Percentiles rank a stretch among this genome's conserved stretches.
These are phyloP conservation scores for Andrena flavipes DNA, from an alignment of 2,888 invertebrate species.

Conservation along the genomic window DNA sequence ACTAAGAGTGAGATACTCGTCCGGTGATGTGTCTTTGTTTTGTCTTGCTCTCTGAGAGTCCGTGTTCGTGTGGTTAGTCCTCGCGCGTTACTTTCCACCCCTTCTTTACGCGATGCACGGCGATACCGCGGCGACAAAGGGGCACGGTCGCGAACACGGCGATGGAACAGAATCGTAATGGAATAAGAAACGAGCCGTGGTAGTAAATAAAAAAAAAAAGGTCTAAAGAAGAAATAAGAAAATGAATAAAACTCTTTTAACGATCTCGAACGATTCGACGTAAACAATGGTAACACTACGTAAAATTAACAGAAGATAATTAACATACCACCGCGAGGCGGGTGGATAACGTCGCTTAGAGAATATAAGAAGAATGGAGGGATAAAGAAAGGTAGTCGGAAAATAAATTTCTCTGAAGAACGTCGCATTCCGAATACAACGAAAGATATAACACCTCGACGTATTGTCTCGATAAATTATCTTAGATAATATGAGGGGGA, in stretches of 20 bases:
- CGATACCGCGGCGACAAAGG: neutral
- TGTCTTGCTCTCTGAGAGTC: slow-evolving; percentile 8
- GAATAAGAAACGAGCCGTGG: neutral
- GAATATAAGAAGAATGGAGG: neutral
- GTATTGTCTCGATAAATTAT: slow-evolving; percentile 48
- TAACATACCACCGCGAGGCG: slow-evolving; percentile 38
- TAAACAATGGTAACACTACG: slow-evolving; percentile 46
- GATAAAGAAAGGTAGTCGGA: neutral
- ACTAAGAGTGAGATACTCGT: slow-evolving; percentile 88
- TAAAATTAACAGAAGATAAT: slow-evolving; percentile 55
- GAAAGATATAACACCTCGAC: neutral
- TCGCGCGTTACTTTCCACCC: slow-evolving; percentile 8
- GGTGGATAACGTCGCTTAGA: slow-evolving; percentile 15
- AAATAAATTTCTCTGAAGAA: slow-evolving; percentile 24
- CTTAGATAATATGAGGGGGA: slow-evolving; percentile 49
- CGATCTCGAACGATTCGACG: slow-evolving; percentile 22
- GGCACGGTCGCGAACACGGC: neutral
- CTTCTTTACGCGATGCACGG: slow-evolving; percentile 3
- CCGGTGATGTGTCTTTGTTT: slow-evolving; percentile 78
- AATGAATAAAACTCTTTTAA: neutral
- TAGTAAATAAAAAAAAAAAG: neutral
- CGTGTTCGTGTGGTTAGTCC: slow-evolving; percentile 12
- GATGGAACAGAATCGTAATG: neutral
- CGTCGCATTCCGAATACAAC: neutral
- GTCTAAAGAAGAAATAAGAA: neutral